Conservation (phyloP, 2,113 vertebrate genomes). For the Sylvietta virens region DNA sequence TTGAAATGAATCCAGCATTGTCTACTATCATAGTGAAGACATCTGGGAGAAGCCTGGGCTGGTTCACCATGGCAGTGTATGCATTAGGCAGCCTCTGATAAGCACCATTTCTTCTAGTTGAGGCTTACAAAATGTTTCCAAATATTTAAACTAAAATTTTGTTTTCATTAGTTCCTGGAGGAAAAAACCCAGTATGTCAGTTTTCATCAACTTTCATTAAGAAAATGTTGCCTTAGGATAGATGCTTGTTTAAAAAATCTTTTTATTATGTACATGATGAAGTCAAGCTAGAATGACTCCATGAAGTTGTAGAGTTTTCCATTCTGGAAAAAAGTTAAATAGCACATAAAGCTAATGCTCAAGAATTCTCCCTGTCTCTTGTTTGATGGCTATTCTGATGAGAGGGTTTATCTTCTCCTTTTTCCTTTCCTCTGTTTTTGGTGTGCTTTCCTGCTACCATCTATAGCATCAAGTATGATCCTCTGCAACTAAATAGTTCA, state of each 20-base stretch:
- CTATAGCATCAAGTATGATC: not conserved
- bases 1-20: not conserved
- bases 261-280: not conserved
- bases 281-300: not conserved
- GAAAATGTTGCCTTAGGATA: not conserved
- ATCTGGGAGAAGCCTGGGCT: not conserved
- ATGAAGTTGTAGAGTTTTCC: not conserved
- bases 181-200: not conserved
- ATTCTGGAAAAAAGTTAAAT: not conserved
- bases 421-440: not conserved
- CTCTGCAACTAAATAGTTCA: not conserved
- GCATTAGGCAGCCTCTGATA: not conserved
- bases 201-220: not conserved
- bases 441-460: not conserved
- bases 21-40: not conserved
- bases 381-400: not conserved
- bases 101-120: not conserved
- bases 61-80: not conserved
- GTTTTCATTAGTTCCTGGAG: not conserved
- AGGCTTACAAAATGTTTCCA: not conserved
- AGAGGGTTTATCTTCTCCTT: not conserved
- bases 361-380: not conserved
- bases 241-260: not conserved
- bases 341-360: fast-evolving
- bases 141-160: not conserved